Evolutionary conservation across 2,888 invertebrate species (phyloP).

Genomic region (Trimorus sp.): DNA sequence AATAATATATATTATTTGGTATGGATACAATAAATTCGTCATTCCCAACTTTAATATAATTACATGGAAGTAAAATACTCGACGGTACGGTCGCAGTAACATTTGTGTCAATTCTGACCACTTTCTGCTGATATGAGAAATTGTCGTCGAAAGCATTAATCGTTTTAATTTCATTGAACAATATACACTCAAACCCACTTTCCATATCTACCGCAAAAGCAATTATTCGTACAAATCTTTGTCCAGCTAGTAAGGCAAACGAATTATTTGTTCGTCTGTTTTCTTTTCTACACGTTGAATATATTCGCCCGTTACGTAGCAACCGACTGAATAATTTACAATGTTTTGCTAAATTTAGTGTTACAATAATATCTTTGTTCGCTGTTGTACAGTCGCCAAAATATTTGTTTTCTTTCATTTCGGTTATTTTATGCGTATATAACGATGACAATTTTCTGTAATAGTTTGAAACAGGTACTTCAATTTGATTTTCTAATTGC

Average conservation of each 20-base stretch:
- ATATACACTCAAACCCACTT: slow-evolving; percentile 21
- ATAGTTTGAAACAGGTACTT: too few species aligned
- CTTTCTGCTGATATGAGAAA: slow-evolving; percentile 15
- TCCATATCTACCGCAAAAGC: slow-evolving; percentile 17
- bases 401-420: too few species aligned
- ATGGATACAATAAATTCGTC: too few species aligned
- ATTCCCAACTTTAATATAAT: too few species aligned
- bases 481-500: too few species aligned
- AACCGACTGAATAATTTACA: slow-evolving; percentile 10
- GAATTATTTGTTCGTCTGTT: slow-evolving; percentile 35
- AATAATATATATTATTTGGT: too few species aligned
- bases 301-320: slow-evolving; percentile 24
- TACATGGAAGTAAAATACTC: too few species aligned
- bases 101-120: slow-evolving; percentile 17
- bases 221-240: slow-evolving; percentile 5
- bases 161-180: slow-evolving; percentile 23
- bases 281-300: slow-evolving; percentile 8
- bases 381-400: too few species aligned
- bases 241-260: slow-evolving; percentile 24
- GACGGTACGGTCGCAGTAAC: slow-evolving; percentile 7
- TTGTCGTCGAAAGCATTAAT: slow-evolving; percentile 12
- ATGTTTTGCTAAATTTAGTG: slow-evolving; percentile 16
- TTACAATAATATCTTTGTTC: too few species aligned
- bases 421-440: too few species aligned
- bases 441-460: too few species aligned